Conservation (phyloP, 1,140 invertebrate genomes). For the Pogonomyrmex californicus region DNA sequence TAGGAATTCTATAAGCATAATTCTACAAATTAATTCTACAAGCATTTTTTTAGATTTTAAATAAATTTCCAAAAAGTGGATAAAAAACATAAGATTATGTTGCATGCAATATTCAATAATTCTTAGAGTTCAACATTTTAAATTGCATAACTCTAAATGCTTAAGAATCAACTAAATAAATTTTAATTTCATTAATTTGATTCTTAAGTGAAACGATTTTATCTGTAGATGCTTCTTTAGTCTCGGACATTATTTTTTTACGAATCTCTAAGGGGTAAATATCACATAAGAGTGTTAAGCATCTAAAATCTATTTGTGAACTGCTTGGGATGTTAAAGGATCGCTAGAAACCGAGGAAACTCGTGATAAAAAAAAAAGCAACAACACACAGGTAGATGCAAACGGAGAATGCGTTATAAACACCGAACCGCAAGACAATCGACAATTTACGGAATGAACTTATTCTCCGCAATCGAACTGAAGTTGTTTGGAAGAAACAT, state of each 20-base stretch:
- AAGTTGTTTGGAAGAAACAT: background rate
- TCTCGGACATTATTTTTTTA: conserved; percentile 8
- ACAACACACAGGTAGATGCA: background rate
- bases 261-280: background rate
- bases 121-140: too few relatives aligned
- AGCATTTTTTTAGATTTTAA: background rate
- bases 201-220: too few relatives aligned
- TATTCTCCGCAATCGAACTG: background rate
- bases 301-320: conserved; percentile 8
- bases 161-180: too few relatives aligned
- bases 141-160: too few relatives aligned
- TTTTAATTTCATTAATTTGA: too few relatives aligned
- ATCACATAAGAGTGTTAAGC: background rate
- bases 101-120: too few relatives aligned
- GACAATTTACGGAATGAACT: background rate
- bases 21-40: background rate
- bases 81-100: too few relatives aligned
- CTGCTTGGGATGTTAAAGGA: background rate
- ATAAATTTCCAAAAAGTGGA: too few relatives aligned
- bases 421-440: too few relatives aligned
- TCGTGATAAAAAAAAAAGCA: background rate
- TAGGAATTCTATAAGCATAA: background rate
- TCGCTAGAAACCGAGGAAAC: background rate
- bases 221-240: too few relatives aligned
- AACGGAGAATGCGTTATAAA: background rate